Percentiles rank a stretch among this genome's conserved stretches.
Evolutionary conservation across 30 jellyfish, hydroid and myxozoan species (phyloP).

Genomic region (Nemopilema nomurai): DNA sequence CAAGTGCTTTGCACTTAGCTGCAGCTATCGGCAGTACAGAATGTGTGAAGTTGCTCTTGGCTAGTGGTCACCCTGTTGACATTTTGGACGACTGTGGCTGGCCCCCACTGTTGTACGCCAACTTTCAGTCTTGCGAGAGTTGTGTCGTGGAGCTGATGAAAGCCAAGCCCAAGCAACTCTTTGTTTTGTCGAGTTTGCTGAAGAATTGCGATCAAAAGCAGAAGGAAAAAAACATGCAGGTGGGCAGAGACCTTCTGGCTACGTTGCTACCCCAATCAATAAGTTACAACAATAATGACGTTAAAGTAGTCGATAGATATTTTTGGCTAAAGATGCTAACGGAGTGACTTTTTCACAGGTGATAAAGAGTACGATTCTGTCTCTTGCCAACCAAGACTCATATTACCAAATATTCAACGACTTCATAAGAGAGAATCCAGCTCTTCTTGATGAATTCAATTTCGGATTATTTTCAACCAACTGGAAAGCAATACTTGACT

Average conservation of each 20-base stretch:
- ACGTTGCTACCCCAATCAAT: too few species aligned
- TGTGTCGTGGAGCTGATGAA: constrained; percentile 75
- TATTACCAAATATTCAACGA: constrained; percentile 87
- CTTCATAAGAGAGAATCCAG: constrained; percentile 63
- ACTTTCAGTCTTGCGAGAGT: constrained; percentile 72
- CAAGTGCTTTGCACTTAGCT: constrained; percentile 86
- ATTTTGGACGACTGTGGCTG: constrained; percentile 84
- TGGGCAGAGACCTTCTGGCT: not conserved
- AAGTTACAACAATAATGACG: too few species aligned
- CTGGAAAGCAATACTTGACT: constrained; percentile 81
- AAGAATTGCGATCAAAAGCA: constrained; percentile 43
- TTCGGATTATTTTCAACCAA: constrained; percentile 63
- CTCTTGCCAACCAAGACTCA: constrained; percentile 81
- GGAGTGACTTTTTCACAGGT: constrained; percentile 41
- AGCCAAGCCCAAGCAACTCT: constrained; percentile 76
- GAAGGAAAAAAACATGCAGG: constrained; percentile 68
- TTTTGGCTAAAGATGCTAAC: not conserved
- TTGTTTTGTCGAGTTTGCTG: constrained; percentile 61
- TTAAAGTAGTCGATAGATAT: not conserved
- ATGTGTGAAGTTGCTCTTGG: constrained; percentile 61
- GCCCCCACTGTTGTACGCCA: constrained; percentile 95
- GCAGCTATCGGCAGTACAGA: constrained; percentile 80
- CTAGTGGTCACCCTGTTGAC: constrained; percentile 74
- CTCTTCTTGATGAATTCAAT: constrained; percentile 69
- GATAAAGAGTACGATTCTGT: constrained; percentile 57